Base-by-base conservation (phyloP, 2,797 vertebrate genomes). In the Amblyopsis hoosieri region DNA sequence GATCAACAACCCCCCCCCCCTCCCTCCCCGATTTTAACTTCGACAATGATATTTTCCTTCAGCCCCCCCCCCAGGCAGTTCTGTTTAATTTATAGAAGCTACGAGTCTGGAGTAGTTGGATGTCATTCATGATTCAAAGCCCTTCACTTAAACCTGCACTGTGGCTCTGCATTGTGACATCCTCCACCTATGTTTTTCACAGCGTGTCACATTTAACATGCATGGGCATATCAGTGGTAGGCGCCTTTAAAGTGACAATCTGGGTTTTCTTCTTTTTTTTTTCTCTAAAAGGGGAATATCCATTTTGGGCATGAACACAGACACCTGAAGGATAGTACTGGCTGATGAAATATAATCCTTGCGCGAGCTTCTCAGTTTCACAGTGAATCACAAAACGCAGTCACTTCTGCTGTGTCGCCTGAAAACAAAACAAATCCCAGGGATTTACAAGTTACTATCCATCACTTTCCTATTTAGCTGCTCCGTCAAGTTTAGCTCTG, bases 181-280 rank as follows among this genome's bases (percentile, higher is more conserved):
- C 75, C 76, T 74, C 76, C 6, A 73, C 50, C 48, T 80, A 49
- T 84, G 74, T 86, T 86, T 89, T 81, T 82, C 78, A 73, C 80
- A 75, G 76, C 63, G 71, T 78, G 84, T 87, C 82, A 82, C 81
- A 82, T 89, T 80, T 80, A 89, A 89, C 82, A 86, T 84, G 83
- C 81, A 85, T 80, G 75, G 83, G 76, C 54, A 67, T 37, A 45
- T 52, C 58, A 80, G 51, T 73, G 77, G 62, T 76, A 51, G 59
- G 45, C 66, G 75, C 53, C 64, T 61, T 62, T 45, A 62, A 72
- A 71, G 76, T 76, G 74, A 69, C 69, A 76, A 71, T 84, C 81
- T n/a, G 9, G 60, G 12, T n/a, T 54, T 14, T 14, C 10, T 53
- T 53, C 23, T 51, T 50, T 31, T n/a, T 23, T 37, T 37, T 37